Percentiles rank a stretch among this genome's conserved stretches.
Conservation (phyloP, 1,140 invertebrate genomes). For the Drosophila erecta region DNA sequence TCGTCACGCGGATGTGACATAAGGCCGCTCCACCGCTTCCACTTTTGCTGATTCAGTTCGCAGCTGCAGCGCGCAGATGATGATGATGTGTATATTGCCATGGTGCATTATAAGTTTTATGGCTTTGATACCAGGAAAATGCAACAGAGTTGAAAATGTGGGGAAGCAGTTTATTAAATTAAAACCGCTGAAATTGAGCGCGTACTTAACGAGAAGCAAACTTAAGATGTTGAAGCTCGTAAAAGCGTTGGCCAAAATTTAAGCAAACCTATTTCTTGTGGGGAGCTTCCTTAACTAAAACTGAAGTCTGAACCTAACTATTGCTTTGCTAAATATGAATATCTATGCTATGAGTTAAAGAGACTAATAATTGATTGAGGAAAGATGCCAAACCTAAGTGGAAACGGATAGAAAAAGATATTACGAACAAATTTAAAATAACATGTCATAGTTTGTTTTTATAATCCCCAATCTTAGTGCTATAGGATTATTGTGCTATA, state of each 20-base stretch:
- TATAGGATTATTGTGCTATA: too few relatives aligned
- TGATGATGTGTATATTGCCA: slow-evolving; percentile 77
- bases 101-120: slow-evolving; percentile 63
- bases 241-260: slow-evolving; percentile 23
- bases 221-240: slow-evolving; percentile 23
- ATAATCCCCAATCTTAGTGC: too few relatives aligned
- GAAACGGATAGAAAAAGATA: too few relatives aligned
- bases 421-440: too few relatives aligned
- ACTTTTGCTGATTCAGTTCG: slow-evolving; percentile 49
- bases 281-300: neutral
- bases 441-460: too few relatives aligned
- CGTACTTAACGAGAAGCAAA: slow-evolving; percentile 17
- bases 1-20: slow-evolving; percentile 65
- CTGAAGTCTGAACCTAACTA: too few relatives aligned
- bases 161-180: slow-evolving; percentile 26
- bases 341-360: too few relatives aligned
- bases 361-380: too few relatives aligned
- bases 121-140: slow-evolving; percentile 62
- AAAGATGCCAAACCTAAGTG: too few relatives aligned
- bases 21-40: slow-evolving; percentile 11
- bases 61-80: slow-evolving; percentile 43
- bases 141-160: slow-evolving; percentile 40
- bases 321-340: too few relatives aligned
- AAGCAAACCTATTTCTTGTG: neutral
- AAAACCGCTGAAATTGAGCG: slow-evolving; percentile 11